A percentile compares a stretch with the other conserved stretches of the same genome.
phyloP scores from a whole-genome alignment of 64 coral and sea anemone genomes.

The Montipora capricornis region DNA sequence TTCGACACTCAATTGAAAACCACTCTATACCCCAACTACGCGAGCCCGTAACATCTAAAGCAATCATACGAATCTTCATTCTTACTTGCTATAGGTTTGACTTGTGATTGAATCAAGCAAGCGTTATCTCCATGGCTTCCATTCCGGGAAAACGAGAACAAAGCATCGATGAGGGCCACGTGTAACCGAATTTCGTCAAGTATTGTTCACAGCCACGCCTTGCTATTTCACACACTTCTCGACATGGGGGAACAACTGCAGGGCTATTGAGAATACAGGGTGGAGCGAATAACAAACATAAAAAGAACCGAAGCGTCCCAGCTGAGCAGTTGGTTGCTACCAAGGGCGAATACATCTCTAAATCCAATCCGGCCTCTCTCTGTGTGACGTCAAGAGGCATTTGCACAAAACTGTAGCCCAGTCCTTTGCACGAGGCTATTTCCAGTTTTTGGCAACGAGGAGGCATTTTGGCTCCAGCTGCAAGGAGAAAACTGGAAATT shows the following conservation, averaged over 20 bases:
- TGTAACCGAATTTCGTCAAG: background rate
- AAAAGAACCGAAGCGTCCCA: background rate
- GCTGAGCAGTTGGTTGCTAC: background rate
- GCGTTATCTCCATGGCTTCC: background rate
- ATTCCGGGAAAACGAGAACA: background rate
- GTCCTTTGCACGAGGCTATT: background rate
- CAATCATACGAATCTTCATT: background rate
- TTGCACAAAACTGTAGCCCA: background rate
- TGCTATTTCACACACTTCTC: constrained; percentile 13
- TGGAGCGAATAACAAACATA: constrained; percentile 15
- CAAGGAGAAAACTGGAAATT: too few species aligned
- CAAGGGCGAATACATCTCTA: background rate
- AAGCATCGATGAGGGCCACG: background rate
- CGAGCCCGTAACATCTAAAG: background rate
- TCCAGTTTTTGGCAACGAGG: background rate
- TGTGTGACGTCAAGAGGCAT: background rate
- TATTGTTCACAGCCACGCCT: constrained; percentile 20
- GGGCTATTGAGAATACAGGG: background rate
- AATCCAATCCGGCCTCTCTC: background rate
- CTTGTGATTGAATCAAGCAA: constrained; percentile 10
- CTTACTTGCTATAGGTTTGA: background rate
- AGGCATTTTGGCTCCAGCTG: background rate
- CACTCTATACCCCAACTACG: too few species aligned
- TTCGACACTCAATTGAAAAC: too few species aligned
- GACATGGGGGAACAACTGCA: background rate